Conservation (phyloP, 2,113 vertebrate genomes). For the Macquaria ambigua region DNA sequence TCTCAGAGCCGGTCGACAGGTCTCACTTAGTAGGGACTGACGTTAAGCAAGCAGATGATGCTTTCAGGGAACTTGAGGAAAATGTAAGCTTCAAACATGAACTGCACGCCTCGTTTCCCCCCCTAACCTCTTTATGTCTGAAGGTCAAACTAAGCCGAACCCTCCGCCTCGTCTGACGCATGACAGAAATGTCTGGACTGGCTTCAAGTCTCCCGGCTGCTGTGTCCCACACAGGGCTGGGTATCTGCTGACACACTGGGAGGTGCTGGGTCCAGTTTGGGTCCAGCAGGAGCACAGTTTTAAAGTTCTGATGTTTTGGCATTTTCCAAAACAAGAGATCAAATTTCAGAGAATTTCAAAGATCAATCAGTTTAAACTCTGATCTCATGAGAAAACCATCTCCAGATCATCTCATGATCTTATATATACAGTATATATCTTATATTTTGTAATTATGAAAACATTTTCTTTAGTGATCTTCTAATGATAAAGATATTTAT, state of each 20-base stretch:
- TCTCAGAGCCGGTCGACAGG: conserved; percentile 75
- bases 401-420: too few relatives aligned
- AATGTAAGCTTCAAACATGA: conserved; percentile 83
- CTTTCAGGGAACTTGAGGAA: conserved; percentile 88
- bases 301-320: too few relatives aligned
- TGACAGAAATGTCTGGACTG: conserved; percentile 48
- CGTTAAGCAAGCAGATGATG: conserved; percentile 83
- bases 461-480: too few relatives aligned
- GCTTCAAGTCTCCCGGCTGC: conserved; percentile 46
- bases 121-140: conserved; percentile 25
- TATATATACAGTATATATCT: too few relatives aligned
- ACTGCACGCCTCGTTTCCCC: conserved; percentile 26
- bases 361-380: too few relatives aligned
- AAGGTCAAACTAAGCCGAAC: conserved; percentile 15
- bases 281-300: neutral
- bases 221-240: conserved; percentile 33
- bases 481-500: too few relatives aligned
- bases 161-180: conserved; percentile 40
- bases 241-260: conserved; percentile 22
- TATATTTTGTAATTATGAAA: too few relatives aligned
- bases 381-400: too few relatives aligned
- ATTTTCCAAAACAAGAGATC: too few relatives aligned
- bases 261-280: neutral
- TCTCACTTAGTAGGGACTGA: conserved; percentile 77
- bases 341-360: too few relatives aligned